Evolutionary conservation across 2,888 invertebrate species (phyloP), one percentile per base, ranked within the genome.

Genomic region (Melieria crassipennis): DNA sequence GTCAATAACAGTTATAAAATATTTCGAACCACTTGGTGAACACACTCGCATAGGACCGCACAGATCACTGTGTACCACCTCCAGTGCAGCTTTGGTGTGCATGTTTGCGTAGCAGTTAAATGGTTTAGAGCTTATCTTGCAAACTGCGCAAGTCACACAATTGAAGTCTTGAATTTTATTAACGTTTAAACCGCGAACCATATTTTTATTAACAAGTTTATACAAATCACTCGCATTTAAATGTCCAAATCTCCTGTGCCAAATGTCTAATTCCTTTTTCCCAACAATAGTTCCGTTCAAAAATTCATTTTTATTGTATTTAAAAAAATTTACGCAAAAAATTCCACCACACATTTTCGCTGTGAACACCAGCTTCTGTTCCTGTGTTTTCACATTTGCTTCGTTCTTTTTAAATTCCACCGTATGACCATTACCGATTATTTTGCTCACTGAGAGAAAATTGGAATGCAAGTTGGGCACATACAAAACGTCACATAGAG

Each of bases 201-300:
- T 66, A 13, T 67, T 50, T 30, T 65, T 65, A 47, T 58, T 63
- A 0, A 62, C 55, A 13, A 72, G 9, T 13, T 10, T 50, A 10
- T 43, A 58, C 7, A 71, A 45, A 30, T 72, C 73, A 3, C 30
- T 42, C 30, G 46, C 30, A 69, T 73, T 73, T 48, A 75, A 42
- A 30, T 73, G 73, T 42, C 73, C 73, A 48, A 58, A 75, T 48
- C 73, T 48, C 9, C 57, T 58, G 64, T 73, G 75, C 75, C 72
- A 73, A 57, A 69, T 13, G 30, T 47, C 16, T 10, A 46, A 60
- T 63, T 71, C 62, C 11, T 47, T 50, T 7, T 47, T 48, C 42
- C 47, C 48, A 42, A 48, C 45, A 10, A 56, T 63, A 50, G 7
- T 45, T 10, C 47, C 64, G 64, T 62, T 46, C 50, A 55, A 6